phyloP scores from a whole-genome alignment of 2,888 invertebrate genomes.

The Oxyteleia sp. region DNA sequence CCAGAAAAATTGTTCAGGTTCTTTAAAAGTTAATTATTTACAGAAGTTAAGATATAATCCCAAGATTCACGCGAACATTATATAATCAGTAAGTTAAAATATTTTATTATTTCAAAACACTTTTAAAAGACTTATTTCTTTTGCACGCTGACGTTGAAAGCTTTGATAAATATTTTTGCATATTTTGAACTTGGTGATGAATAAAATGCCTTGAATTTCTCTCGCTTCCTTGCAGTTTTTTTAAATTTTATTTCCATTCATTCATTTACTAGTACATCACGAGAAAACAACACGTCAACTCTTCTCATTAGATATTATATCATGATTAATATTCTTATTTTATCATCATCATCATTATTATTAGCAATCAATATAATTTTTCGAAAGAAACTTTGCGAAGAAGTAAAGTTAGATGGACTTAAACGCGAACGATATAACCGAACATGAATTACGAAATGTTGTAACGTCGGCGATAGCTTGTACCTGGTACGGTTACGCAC shows the following conservation, averaged over 20 bases:
- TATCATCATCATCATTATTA: background rate
- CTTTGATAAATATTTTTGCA: conserved; percentile 16
- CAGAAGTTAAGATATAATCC: background rate
- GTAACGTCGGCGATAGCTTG: conserved; percentile 48
- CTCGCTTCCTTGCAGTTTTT: background rate
- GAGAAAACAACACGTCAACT: background rate
- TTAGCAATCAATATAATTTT: conserved; percentile 21
- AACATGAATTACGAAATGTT: conserved; percentile 51
- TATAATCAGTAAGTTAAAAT: background rate
- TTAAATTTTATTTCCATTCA: background rate
- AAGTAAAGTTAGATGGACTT: conserved; percentile 38
- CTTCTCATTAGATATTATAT: background rate
- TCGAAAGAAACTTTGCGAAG: conserved; percentile 21
- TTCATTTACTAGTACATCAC: background rate
- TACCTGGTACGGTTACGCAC: conserved; percentile 67
- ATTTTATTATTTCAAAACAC: conserved; percentile 13
- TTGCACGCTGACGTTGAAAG: conserved; percentile 2
- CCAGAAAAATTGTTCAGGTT: no score
- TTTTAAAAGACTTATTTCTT: conserved; percentile 1
- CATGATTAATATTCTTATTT: background rate
- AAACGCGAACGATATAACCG: conserved; percentile 27
- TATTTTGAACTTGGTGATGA: conserved; percentile 8
- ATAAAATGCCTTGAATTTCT: conserved; percentile 10
- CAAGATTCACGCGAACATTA: background rate
- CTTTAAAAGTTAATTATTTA: background rate